Conservation (phyloP, 2,888 invertebrate species). For the Apoda limacodes region DNA sequence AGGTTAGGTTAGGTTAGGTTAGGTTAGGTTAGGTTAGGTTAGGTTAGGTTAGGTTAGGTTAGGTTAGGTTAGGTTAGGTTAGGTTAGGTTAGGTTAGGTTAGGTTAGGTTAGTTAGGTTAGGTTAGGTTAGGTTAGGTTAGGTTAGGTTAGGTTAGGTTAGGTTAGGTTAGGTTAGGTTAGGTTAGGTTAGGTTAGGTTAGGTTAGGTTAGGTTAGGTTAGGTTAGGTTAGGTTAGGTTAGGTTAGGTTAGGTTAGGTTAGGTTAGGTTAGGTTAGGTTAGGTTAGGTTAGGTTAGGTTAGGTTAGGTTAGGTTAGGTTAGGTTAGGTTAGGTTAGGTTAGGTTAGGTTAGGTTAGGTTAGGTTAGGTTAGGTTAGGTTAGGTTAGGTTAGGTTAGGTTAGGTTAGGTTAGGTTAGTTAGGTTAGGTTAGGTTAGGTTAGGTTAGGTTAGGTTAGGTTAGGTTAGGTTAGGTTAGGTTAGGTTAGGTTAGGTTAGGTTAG, state of each 20-base stretch:
- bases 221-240: constrained; percentile 13
- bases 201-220: constrained; percentile 13
- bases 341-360: too few relatives aligned
- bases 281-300: constrained; percentile 12
- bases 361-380: constrained; percentile 8
- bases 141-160: constrained; percentile 3
- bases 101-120: constrained; percentile 7
- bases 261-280: constrained; percentile 11
- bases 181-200: constrained; percentile 13
- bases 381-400: constrained; percentile 10
- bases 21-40: constrained; percentile 11
- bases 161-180: constrained; percentile 4
- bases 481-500: constrained; percentile 15
- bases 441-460: constrained; percentile 15
- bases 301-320: too few relatives aligned
- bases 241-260: constrained; percentile 12
- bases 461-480: constrained; percentile 15
- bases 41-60: constrained; percentile 9
- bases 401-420: constrained; percentile 12
- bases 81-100: constrained; percentile 7
- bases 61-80: constrained; percentile 8
- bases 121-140: constrained; percentile 10
- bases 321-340: too few relatives aligned
- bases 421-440: constrained; percentile 14
- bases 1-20: constrained; percentile 12